A percentile compares a stretch with the other conserved stretches of the same genome.
These are phyloP conservation scores for Serranus cabrilla DNA, from an alignment of 2,797 vertebrate species.

Conservation along the genomic window DNA sequence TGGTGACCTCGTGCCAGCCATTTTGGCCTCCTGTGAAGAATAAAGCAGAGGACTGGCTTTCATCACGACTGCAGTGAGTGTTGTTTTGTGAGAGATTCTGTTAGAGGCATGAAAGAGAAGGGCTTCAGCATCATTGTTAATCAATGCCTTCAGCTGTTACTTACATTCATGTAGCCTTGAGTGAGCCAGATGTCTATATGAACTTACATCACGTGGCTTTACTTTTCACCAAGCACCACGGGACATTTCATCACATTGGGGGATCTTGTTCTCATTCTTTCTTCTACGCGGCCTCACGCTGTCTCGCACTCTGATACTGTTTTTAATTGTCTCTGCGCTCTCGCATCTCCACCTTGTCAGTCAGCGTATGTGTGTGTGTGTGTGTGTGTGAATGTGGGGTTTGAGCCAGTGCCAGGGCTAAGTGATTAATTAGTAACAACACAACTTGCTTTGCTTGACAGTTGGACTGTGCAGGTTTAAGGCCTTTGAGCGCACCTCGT, in stretches of 20 bases:
- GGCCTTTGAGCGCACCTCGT: conserved; percentile 62
- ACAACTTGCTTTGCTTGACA: conserved; percentile 64
- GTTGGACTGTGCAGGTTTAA: conserved; percentile 65
- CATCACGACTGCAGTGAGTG: conserved; percentile 22
- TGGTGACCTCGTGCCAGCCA: conserved; percentile 27
- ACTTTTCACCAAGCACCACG: conserved; percentile 24
- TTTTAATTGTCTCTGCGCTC: conserved; percentile 59
- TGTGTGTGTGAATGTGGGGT: conserved; percentile 15
- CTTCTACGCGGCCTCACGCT: conserved; percentile 4
- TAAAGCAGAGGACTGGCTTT: conserved; percentile 26
- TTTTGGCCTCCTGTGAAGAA: conserved; percentile 37
- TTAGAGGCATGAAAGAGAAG: conserved; percentile 25
- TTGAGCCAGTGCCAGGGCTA: conserved; percentile 68
- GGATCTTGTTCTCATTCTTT: conserved; percentile 24
- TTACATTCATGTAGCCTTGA: conserved; percentile 17
- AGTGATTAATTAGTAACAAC: conserved; percentile 82
- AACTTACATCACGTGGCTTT: conserved; percentile 17
- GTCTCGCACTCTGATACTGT: conserved; percentile 39
- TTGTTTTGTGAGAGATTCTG: conserved; percentile 27
- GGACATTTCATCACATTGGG: conserved; percentile 30
- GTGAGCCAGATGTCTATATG: conserved; percentile 10
- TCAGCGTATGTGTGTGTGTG: conserved; percentile 23
- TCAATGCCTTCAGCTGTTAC: background rate
- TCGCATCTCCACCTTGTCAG: conserved; percentile 36
- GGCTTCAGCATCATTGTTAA: background rate